Percentiles rank a stretch among this genome's conserved stretches.
Conservation (phyloP, 2,797 vertebrate genomes). For the Sebastes iracundus region DNA sequence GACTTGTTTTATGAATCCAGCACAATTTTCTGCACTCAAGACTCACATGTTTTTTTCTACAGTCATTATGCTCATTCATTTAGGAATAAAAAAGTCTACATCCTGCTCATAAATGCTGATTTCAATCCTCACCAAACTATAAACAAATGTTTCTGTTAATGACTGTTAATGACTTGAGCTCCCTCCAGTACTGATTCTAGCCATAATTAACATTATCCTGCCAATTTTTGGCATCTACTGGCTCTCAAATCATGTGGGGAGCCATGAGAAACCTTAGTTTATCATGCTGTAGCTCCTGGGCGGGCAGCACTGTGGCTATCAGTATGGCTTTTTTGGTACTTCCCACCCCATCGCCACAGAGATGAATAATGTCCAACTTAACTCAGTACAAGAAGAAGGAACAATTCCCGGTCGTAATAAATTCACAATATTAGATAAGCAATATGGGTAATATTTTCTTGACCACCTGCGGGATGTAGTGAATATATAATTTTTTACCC, state of each 20-base stretch:
- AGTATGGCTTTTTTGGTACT: constrained; percentile 1
- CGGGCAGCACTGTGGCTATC: neutral
- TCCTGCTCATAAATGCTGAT: neutral
- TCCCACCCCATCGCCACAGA: neutral
- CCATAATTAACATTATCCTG: neutral
- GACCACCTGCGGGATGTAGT: neutral
- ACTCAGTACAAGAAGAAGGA: neutral
- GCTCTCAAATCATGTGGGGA: neutral
- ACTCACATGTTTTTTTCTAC: neutral
- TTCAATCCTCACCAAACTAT: neutral
- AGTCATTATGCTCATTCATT: neutral
- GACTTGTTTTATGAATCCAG: neutral
- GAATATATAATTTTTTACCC: neutral
- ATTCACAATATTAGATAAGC: neutral
- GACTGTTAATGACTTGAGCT: neutral
- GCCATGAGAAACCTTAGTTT: neutral
- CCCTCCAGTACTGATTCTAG: neutral
- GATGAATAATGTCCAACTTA: neutral
- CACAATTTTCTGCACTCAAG: too few species aligned
- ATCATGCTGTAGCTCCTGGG: neutral
- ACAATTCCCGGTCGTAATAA: neutral
- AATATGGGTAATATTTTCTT: neutral
- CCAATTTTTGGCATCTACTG: neutral
- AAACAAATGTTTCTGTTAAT: neutral
- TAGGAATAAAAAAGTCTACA: neutral